These are phyloP conservation scores for Drosophila parabipectinata DNA, from an alignment of 1,140 invertebrate species.

Conservation along the genomic window DNA sequence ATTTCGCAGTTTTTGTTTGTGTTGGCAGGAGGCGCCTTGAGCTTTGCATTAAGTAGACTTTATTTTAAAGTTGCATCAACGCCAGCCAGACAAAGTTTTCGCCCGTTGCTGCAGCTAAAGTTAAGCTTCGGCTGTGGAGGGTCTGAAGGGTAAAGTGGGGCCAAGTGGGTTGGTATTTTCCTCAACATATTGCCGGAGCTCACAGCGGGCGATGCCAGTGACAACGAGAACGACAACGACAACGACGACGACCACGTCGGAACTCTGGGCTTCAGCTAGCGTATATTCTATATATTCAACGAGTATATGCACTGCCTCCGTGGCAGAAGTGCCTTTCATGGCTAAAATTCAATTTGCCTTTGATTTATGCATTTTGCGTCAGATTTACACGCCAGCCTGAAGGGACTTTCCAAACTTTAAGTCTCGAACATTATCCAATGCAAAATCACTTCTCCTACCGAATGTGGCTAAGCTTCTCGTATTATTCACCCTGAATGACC, in stretches of 20 bases:
- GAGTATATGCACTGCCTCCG: constrained; percentile 33
- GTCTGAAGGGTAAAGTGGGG: neutral
- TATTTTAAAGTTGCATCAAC: constrained; percentile 70
- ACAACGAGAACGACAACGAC: constrained; percentile 21
- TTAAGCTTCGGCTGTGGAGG: constrained; percentile 8
- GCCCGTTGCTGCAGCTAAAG: constrained; percentile 21
- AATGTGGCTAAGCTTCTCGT: neutral
- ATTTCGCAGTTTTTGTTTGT: constrained; percentile 43
- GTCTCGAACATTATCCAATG: constrained; percentile 35
- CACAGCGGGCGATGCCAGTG: constrained; percentile 47
- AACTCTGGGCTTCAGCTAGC: constrained; percentile 22
- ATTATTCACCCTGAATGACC: neutral
- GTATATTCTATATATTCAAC: neutral
- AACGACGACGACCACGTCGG: constrained; percentile 13
- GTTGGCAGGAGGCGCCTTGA: constrained; percentile 42
- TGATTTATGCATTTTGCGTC: constrained; percentile 77
- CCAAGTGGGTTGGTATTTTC: constrained; percentile 17
- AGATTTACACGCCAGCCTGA: constrained; percentile 46
- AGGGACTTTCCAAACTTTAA: constrained; percentile 57
- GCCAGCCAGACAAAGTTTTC: constrained; percentile 65
- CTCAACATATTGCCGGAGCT: constrained; percentile 60
- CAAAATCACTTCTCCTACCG: constrained; percentile 11
- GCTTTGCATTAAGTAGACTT: constrained; percentile 70
- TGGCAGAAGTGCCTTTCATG: constrained; percentile 52
- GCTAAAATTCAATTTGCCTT: constrained; percentile 75